Base-by-base conservation (phyloP, 2,113 vertebrate species). In the Stictonetta naevosa region DNA sequence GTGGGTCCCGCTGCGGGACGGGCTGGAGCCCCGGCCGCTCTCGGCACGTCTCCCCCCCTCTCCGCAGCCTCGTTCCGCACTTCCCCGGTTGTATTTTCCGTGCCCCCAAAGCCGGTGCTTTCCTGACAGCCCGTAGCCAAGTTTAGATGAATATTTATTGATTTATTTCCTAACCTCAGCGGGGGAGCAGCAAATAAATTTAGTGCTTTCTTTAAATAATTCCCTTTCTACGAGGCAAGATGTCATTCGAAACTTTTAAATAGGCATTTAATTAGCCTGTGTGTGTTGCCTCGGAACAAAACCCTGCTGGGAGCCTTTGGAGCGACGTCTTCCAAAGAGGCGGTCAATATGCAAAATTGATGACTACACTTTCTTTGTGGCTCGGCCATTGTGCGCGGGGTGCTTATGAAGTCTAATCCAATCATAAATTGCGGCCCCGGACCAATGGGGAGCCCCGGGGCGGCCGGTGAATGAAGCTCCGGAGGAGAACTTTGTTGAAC, bases 401-500 rank as follows among this genome's bases (percentile, higher is more conserved):
- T 98, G 98, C 98, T 99, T 98, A 99, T 99, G 98, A 99, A 99
- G 99, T 98, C 98, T 99, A 99, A 99, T 99, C 98, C 99, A 99
- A 99, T 99, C 99, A 99, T 99, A 99, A 99, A 99, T 99, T 99
- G 99, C 98, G 95, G 97, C 96, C 67, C 92, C 86, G 98, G 95
- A 97, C 99, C 99, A 99, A 99, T 99, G 98, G 97, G 98, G 87
- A 73, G 33, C 96, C 97, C 83, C 93, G 90, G 96, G 96, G 94
- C 94, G 94, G 87, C 76, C 97, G 95, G 97, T 99, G 98, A 99
- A 99, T 99, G 98, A 97, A 98, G 96, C 98, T 98, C 97, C 62
- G 26, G 97, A 99, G 98, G 98, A 98, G 99, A 98, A 99, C 99
- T 99, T 98, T 98, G 99, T 99, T 98, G 98, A 98, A 98, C 97